Conservation (phyloP, 2,888 invertebrate species). For the Hydroisotoma schaefferi region DNA sequence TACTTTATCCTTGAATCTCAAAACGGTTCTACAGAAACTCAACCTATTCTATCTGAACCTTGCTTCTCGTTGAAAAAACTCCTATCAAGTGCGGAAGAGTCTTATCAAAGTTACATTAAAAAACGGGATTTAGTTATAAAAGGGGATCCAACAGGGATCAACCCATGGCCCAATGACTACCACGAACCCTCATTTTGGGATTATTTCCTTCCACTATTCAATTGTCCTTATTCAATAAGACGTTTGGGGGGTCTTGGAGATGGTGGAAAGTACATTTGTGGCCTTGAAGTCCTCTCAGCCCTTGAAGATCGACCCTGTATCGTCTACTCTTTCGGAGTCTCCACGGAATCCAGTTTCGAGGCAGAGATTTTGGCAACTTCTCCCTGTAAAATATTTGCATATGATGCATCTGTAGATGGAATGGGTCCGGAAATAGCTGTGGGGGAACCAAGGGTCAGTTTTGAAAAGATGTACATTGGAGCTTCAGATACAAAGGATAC, state of each 20-base stretch:
- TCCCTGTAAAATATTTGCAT: conserved; percentile 24
- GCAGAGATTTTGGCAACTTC: conserved; percentile 22
- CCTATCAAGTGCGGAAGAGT: too few relatives aligned
- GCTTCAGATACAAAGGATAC: neutral
- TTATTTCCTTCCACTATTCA: conserved; percentile 26
- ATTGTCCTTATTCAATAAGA: conserved; percentile 24
- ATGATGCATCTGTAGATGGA: conserved; percentile 18
- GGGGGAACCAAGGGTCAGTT: conserved; percentile 14
- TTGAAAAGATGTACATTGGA: conserved; percentile 6
- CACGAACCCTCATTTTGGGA: too few relatives aligned
- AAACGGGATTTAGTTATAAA: too few relatives aligned
- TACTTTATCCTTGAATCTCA: too few relatives aligned
- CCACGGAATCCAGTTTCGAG: conserved; percentile 25
- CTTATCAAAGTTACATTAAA: too few relatives aligned
- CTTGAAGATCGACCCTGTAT: conserved; percentile 24
- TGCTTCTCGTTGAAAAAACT: too few relatives aligned
- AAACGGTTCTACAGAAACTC: too few relatives aligned
- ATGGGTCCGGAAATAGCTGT: conserved; percentile 18
- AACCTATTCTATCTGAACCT: too few relatives aligned
- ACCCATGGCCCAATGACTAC: too few relatives aligned
- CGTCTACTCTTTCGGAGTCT: conserved; percentile 32
- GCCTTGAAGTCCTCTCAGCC: conserved; percentile 20
- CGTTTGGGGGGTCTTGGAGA: conserved; percentile 27
- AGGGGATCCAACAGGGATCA: too few relatives aligned
- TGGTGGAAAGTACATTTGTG: conserved; percentile 29